These are phyloP conservation scores for Cephalopholis sonnerati DNA, from an alignment of 2,113 vertebrate genomes.

Conservation along the genomic window DNA sequence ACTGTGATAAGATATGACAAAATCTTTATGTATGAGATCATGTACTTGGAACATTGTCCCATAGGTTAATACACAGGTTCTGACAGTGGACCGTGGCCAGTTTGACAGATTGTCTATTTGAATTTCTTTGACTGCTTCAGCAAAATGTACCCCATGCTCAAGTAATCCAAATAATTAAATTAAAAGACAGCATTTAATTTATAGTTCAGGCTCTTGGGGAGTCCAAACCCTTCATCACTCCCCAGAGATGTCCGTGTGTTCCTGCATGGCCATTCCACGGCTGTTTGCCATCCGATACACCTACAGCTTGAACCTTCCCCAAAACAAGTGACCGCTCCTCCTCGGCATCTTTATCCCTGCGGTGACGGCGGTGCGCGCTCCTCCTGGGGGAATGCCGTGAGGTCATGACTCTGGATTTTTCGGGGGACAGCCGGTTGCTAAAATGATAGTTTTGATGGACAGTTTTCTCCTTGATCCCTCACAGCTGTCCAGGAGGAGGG, in stretches of 20 bases:
- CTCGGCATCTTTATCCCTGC: constrained; percentile 64
- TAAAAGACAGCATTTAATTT: background rate
- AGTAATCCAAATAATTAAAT: background rate
- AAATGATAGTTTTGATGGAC: constrained; percentile 73
- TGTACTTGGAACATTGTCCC: background rate
- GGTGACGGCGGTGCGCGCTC: constrained; percentile 52
- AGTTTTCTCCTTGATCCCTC: constrained; percentile 73
- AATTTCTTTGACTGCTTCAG: background rate
- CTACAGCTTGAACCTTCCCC: constrained; percentile 43
- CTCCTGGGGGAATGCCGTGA: constrained; percentile 65
- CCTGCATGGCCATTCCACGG: constrained; percentile 48
- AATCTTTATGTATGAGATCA: too few species aligned
- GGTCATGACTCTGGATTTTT: constrained; percentile 81
- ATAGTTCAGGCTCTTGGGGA: background rate
- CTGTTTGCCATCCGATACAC: constrained; percentile 75
- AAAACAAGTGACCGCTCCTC: constrained; percentile 33
- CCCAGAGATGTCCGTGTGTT: constrained; percentile 57
- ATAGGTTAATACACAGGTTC: background rate
- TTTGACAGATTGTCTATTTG: background rate
- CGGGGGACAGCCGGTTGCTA: constrained; percentile 65
- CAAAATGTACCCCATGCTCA: background rate
- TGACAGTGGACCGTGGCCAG: background rate
- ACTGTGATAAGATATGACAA: too few species aligned
- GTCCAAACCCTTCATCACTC: background rate
- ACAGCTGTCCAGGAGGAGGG: constrained; percentile 68